Evolutionary conservation across 2,113 vertebrate genomes (phyloP).

Genomic region (Bubo blakistoni): DNA sequence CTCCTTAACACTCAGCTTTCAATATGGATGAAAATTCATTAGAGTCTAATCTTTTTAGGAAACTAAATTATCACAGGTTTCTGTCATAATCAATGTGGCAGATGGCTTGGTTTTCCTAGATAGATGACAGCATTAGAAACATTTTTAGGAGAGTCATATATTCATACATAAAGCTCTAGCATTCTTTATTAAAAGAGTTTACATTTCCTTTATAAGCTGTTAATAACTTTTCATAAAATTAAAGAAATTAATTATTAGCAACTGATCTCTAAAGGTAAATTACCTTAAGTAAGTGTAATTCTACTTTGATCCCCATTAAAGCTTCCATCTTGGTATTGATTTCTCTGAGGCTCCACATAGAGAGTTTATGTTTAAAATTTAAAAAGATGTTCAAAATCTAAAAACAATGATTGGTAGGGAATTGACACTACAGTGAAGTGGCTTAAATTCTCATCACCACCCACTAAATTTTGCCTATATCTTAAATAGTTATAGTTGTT

Average conservation of each 20-base stretch:
- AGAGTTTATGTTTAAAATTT: not conserved
- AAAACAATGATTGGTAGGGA: not conserved
- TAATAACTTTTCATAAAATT: not conserved
- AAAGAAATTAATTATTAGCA: not conserved
- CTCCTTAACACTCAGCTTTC: not conserved
- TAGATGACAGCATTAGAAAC: not conserved
- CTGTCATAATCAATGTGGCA: not conserved
- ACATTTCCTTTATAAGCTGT: not conserved
- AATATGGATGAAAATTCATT: not conserved
- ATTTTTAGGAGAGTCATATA: not conserved
- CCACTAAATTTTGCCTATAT: not conserved
- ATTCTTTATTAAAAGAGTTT: not conserved
- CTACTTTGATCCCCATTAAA: not conserved
- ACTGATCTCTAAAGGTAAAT: not conserved
- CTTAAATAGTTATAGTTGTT: not conserved
- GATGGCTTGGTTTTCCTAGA: not conserved
- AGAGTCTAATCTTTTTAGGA: not conserved
- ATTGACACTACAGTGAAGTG: not conserved
- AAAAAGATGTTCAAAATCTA: not conserved
- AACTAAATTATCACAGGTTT: not conserved
- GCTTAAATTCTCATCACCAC: not conserved
- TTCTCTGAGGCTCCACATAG: not conserved
- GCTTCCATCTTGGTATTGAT: not conserved
- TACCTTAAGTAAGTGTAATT: not conserved
- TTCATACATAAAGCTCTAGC: not conserved